Base-by-base conservation (phyloP, 2,113 vertebrate species). In the Cyrtonyx montezumae region DNA sequence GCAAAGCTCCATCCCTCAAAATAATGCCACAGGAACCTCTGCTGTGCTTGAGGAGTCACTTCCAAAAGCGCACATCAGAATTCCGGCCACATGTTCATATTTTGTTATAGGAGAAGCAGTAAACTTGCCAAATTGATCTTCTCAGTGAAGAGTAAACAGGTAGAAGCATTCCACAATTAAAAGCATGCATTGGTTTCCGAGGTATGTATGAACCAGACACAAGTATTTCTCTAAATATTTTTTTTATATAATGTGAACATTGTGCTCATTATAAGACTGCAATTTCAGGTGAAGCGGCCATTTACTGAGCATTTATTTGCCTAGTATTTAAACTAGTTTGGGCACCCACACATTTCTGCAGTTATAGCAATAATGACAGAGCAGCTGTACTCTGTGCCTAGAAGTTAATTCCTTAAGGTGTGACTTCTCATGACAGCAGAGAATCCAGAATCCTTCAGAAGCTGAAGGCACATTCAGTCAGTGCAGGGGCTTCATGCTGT, bases 101-200 rank as follows among this genome's bases (percentile, higher is more conserved):
- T 87, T 79, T 92, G 46, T 42, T 82, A 87, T 30, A 40, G 1
- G 7, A 93, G 68, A 74, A 94, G 40, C 58, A 76, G 32, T 23
- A 58, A 37, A 74, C 16, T 80, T 91, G 84, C 42, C 79, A 91
- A 91, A 81, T 26, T 58, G 65, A 62, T 86, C 88, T 92, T 85
- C 82, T 77, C 55, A 79, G 28, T 62, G 48, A 88, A 92, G 66
- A 76, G 45, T 78, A 92, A 77, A 94, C 78, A 84, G 62, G 7
- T 40, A 84, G 66, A 77, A 90, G 26, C 18, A 37, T 34, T 92
- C 56, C 70, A 25, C 62, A 51, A 36, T 75, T 93, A 56, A 85
- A 90, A 92, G 67, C 28, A 83, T 20, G 53, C 19, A 45, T 30
- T 49, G n/a, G 7, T 63, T 92, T 92, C 78, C 84, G 91, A 93